A percentile compares a stretch with the other conserved stretches of the same genome.
Conservation (phyloP, 2,113 vertebrate species). For the Antidorcas marsupialis region DNA sequence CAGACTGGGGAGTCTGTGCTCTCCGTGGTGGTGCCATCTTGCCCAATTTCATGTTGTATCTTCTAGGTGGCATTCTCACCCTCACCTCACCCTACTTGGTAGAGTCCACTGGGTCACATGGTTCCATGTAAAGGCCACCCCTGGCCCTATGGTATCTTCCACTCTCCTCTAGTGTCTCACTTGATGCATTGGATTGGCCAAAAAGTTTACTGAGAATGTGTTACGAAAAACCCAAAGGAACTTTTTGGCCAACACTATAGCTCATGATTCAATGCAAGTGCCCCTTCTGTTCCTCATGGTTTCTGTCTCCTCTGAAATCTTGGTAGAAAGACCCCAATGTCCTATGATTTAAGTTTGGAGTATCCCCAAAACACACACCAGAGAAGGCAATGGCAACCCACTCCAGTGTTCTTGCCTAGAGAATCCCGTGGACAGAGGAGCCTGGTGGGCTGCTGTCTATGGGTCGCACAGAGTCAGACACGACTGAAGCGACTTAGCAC, state of each 20-base stretch:
- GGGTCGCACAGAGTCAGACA: background rate
- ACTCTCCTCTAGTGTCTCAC: background rate
- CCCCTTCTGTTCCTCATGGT: too few species aligned
- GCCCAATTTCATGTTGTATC: background rate
- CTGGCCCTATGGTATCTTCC: background rate
- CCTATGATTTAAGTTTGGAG: background rate
- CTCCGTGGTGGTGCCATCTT: accelerated
- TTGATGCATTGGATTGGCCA: background rate
- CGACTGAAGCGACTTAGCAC: background rate
- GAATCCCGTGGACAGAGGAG: background rate
- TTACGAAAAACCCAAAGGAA: background rate
- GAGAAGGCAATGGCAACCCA: background rate
- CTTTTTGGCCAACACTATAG: background rate
- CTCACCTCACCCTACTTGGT: background rate
- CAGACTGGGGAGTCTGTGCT: background rate
- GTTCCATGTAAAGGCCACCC: background rate
- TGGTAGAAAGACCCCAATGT: background rate
- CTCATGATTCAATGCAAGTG: background rate
- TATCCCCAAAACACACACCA: background rate
- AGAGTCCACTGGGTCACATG: background rate
- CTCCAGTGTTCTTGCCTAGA: background rate
- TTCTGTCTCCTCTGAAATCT: background rate
- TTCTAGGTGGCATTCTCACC: background rate
- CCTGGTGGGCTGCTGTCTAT: background rate
- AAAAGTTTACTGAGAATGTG: background rate